Base-by-base conservation (phyloP, 2,888 invertebrate genomes). In the Lutraria lutraria region DNA sequence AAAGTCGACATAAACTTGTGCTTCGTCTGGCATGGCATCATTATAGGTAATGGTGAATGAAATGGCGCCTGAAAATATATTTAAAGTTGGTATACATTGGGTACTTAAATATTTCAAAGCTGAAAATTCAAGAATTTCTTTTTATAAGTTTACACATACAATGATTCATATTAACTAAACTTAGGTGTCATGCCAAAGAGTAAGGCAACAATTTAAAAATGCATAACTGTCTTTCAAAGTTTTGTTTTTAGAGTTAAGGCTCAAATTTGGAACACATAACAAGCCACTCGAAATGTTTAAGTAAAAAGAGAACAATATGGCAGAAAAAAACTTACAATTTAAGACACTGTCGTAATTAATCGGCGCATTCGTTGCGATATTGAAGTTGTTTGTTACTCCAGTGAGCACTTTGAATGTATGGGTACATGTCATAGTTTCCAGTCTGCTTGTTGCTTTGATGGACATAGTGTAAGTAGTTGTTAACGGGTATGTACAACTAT, bases 341-440 rank as follows among this genome's bases (percentile, higher is more conserved):
- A 0, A 10, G 2, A 53, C 19, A 15, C 8, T 19, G 25, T 88
- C 87, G 21, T 13, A 79, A 31, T 83, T 60, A 19, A 83, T 68
- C 10, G 94, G 94, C 34, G 91, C 90, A 53, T 91, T 93, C 52
- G 53, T 29, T 2, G 76, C 16, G 0, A 94, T 43, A 8, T 25
- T 81, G 54, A 93, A 93, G 19, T 91, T 90, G 0, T 82, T 60
- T 0, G 90, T 93, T 52, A 95, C 95, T 8, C 95, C 94, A 12
- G 93, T 63, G 80, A 95, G 93, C 8, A 94, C 94, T 4, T 88
- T 82, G 16, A 95, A 91, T n/a, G 85, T 81, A 81, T 95, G 91
- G 0, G 91, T 91, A 68, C 88, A 89, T 2, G 93, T 92, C 21
- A 93, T 90, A 10, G 91, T 93, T 52, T 95, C 94, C 25, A 96